phyloP scores from a whole-genome alignment of 2,113 vertebrate species.

The Corvus hawaiiensis region DNA sequence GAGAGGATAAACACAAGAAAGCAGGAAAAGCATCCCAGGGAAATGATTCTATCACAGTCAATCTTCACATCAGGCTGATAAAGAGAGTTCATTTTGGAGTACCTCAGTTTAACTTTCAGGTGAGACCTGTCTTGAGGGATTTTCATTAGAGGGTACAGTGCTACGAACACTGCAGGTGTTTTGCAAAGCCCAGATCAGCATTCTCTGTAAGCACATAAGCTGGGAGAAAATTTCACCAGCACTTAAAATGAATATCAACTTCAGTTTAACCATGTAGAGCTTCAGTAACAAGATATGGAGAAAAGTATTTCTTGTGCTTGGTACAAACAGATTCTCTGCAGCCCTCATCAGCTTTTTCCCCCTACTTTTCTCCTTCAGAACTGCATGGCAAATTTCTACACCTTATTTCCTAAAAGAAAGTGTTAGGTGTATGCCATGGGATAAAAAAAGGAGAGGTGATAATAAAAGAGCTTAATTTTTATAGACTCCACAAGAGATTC shows the following conservation, averaged over 20 bases:
- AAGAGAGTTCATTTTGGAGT: background rate
- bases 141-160: background rate
- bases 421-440: background rate
- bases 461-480: conserved; percentile 48
- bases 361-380: background rate
- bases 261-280: background rate
- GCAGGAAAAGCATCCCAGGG: background rate
- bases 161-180: background rate
- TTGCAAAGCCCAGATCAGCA: background rate
- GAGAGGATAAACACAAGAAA: background rate
- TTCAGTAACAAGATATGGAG: background rate
- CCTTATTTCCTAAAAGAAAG: background rate
- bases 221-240: background rate
- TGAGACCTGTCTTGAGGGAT: background rate
- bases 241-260: background rate
- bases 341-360: background rate
- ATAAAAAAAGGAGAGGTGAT: background rate
- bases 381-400: background rate
- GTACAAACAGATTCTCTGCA: background rate
- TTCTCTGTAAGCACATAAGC: rapidly evolving
- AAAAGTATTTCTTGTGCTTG: background rate
- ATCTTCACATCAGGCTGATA: background rate
- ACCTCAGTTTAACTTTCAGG: background rate
- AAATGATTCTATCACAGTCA: background rate
- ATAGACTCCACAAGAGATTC: background rate